These are phyloP conservation scores for Podarcis raffonei DNA, from an alignment of 2,113 vertebrate species.

Conservation along the genomic window DNA sequence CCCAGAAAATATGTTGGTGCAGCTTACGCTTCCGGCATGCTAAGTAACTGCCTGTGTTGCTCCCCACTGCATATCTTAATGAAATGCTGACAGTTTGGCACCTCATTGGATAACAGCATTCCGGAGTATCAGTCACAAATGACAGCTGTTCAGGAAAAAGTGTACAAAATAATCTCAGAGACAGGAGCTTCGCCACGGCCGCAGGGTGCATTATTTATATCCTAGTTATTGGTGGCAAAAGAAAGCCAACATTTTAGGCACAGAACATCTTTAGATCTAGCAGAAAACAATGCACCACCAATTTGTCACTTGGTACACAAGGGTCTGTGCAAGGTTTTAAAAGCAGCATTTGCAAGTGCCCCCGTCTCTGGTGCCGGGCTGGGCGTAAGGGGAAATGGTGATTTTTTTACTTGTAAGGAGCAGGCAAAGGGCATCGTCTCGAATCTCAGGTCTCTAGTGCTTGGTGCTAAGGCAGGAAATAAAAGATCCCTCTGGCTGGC, in stretches of 20 bases:
- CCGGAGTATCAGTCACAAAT: conserved; percentile 21
- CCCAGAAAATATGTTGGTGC: conserved; percentile 10
- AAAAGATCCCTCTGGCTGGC: too few species aligned
- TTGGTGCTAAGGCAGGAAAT: too few species aligned
- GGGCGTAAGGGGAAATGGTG: too few species aligned
- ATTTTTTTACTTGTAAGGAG: too few species aligned
- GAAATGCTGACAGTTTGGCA: conserved; percentile 15
- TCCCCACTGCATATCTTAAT: conserved; percentile 29
- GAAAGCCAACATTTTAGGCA: background rate
- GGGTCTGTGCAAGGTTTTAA: too few species aligned
- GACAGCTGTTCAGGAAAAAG: conserved; percentile 20
- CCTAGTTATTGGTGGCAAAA: background rate
- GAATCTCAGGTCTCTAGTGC: too few species aligned
- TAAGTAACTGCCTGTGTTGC: background rate
- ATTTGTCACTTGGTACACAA: background rate
- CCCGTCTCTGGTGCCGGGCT: too few species aligned
- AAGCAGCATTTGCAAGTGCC: too few species aligned
- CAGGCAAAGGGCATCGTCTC: too few species aligned
- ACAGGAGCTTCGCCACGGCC: background rate
- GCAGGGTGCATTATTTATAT: conserved; percentile 17
- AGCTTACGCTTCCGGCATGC: background rate
- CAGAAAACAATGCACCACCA: background rate
- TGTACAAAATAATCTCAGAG: conserved; percentile 5
- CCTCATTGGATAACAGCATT: conserved; percentile 21
- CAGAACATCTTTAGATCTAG: background rate